Evolutionary conservation across 2,797 vertebrate species (phyloP), one percentile per base, ranked within the genome.

Genomic region (Chanos chanos): DNA sequence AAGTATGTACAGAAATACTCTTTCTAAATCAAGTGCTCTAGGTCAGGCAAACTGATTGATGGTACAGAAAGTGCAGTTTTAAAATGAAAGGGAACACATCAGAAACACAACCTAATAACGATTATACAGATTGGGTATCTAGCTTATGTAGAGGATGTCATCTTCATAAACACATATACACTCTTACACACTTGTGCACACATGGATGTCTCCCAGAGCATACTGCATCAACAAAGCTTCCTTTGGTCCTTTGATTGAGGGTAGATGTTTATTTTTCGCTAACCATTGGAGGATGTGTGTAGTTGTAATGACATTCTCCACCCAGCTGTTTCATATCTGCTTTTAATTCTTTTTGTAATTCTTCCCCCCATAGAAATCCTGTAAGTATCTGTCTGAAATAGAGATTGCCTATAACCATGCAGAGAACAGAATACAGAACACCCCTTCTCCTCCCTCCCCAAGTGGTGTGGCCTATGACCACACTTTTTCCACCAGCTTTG

Each of bases 301-400:
- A 39, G 62, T 24, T 31, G 56, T 56, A 63, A 43, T 19, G 53
- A 58, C 51, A 36, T 27, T 66, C 45, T 24, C 49, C 31, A 54
- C 54, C 60, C 64, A 72, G 63, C 66, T 71, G 60, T 69, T 76
- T 68, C 49, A 52, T 45, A 73, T 75, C 66, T 69, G 45, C 57
- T 68, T 39, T 55, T 68, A 73, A 71, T 61, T 73, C 57, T 64
- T 72, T 72, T 60, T 68, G 56, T 73, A 68, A 72, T 57, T 31
- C 70, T 68, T 64, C 47, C 24, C 61, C 51, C 28, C 7, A 7
- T 30, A 24, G 47, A 71, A 69, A 56, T 77, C 61, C 61, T 53
- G 37, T 55, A 67, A 74, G 69, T 59, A 61, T 72, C 56, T 71
- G 64, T 71, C 58, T 61, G 49, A 70, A 73, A 71, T 58, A 12